Conservation (phyloP, 2,888 invertebrate genomes). For the Catonia carolina region DNA sequence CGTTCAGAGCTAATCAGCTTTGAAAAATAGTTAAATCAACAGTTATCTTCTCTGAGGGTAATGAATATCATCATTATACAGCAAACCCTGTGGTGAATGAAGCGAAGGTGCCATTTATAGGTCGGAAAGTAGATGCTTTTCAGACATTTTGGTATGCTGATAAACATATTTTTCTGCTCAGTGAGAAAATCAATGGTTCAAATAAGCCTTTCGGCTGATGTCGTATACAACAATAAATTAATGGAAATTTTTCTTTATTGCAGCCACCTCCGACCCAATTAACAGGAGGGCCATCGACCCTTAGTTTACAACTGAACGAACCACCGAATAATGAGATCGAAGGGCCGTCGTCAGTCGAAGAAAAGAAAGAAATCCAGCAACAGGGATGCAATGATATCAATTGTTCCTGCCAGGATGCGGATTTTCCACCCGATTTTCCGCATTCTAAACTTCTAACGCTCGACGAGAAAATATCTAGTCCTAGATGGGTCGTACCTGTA, state of each 20-base stretch:
- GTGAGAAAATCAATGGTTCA: too few relatives aligned
- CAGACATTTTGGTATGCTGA: too few relatives aligned
- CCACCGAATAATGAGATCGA: slow-evolving; percentile 9
- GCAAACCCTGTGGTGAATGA: too few relatives aligned
- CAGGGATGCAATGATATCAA: slow-evolving; percentile 28
- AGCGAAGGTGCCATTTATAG: too few relatives aligned
- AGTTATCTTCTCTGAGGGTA: too few relatives aligned
- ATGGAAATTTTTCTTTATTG: not conserved
- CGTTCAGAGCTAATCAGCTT: too few relatives aligned
- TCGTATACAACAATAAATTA: not conserved
- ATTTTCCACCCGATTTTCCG: slow-evolving; percentile 82
- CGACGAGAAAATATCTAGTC: slow-evolving; percentile 93
- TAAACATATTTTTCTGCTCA: too few relatives aligned
- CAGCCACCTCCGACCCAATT: not conserved
- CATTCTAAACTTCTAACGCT: slow-evolving; percentile 76
- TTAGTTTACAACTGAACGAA: not conserved
- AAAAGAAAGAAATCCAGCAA: slow-evolving; percentile 12
- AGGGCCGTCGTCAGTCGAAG: slow-evolving; percentile 17
- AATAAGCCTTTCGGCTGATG: too few relatives aligned
- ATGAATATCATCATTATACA: too few relatives aligned
- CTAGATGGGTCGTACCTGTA: slow-evolving; percentile 96
- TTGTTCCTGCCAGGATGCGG: slow-evolving; percentile 36
- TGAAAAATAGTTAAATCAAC: too few relatives aligned
- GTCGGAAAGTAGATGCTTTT: too few relatives aligned
- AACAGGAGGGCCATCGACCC: not conserved